Evolutionary conservation across 1,140 invertebrate genomes (phyloP), one percentile per base, ranked within the genome.

Genomic region (Sycobia sp.): DNA sequence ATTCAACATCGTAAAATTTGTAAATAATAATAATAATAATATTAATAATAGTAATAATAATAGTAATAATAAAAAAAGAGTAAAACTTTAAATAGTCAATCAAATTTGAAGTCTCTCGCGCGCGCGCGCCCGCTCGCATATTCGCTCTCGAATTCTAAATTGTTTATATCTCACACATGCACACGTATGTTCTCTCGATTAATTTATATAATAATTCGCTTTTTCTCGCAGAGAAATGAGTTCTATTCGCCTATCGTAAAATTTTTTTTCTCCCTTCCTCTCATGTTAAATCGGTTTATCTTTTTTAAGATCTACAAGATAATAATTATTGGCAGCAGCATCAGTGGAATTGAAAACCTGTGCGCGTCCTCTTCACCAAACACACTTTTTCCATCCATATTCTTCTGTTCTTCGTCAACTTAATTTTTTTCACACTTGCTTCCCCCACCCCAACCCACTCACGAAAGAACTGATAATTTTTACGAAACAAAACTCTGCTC

Each of bases 281-380:
- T n/a, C n/a, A n/a, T n/a, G n/a, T n/a, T n/a, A n/a, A n/a, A n/a
- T n/a, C n/a, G 4, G 5, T 32, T 32, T 32, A 11, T 32, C 11
- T 32, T 32, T 18, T 34, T 36, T 32, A 53, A n/a, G 7, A 13
- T 4, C 50, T 32, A 18, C 34, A 14, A 53, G 7, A 11, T 9
- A 29, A 8, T 14, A 49, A 3, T 32, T 49, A 72, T 71, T 69
- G 66, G 72, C 71, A 75, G 72, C 66, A 70, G 63, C 69, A 72
- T 68, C 69, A 71, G 75, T 76, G 77, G 76, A 77, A 78, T 79
- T 73, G 68, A 77, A 75, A 78, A 67, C 63, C 79, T 80, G 79
- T 80, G 77, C 75, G 76, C 76, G 74, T 77, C 68, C 67, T 69
- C 66, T 50, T 66, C 62, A 57, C 3, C 10, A 54, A 54, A 70